These are phyloP conservation scores for Armadillidium nasatum DNA, from an alignment of 1,140 invertebrate genomes.

Conservation along the genomic window DNA sequence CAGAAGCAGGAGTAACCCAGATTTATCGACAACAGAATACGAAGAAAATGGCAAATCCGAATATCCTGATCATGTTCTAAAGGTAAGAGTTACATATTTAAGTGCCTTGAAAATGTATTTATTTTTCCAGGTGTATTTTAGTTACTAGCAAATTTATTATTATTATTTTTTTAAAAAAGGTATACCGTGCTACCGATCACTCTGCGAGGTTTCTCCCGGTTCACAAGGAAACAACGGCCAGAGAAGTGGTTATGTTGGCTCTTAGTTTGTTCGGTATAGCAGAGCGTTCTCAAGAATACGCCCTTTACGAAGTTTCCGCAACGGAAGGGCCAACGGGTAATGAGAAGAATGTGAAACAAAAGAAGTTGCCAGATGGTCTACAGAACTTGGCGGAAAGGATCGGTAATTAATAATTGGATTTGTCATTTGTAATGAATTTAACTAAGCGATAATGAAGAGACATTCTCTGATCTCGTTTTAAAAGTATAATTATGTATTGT, in stretches of 20 bases:
- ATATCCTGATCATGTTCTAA: conserved; percentile 94
- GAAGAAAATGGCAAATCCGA: conserved; percentile 64
- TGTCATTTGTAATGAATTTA: neutral
- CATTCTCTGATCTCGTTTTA: conserved; percentile 45
- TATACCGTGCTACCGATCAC: conserved; percentile 85
- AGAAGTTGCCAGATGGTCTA: conserved; percentile 85
- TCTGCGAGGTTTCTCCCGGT: conserved; percentile 95
- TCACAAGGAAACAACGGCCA: conserved; percentile 95
- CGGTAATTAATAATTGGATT: conserved; percentile 50
- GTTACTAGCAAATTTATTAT: neutral
- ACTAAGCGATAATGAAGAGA: conserved; percentile 46
- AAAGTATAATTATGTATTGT: neutral
- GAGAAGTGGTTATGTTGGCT: conserved; percentile 96
- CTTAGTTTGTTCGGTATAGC: conserved; percentile 94
- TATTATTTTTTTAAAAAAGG: conserved; percentile 47
- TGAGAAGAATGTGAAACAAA: conserved; percentile 86
- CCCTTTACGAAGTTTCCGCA: conserved; percentile 91
- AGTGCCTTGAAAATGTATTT: neutral
- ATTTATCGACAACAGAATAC: conserved; percentile 56
- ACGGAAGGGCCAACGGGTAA: conserved; percentile 61
- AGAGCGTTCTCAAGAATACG: conserved; percentile 68
- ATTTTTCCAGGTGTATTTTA: neutral
- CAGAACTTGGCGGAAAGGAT: conserved; percentile 94
- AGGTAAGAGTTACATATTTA: conserved; percentile 50
- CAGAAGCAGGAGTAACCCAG: conserved; percentile 85